Evolutionary conservation across 2,113 vertebrate genomes (phyloP).

Genomic region (Amphilophus citrinellus): DNA sequence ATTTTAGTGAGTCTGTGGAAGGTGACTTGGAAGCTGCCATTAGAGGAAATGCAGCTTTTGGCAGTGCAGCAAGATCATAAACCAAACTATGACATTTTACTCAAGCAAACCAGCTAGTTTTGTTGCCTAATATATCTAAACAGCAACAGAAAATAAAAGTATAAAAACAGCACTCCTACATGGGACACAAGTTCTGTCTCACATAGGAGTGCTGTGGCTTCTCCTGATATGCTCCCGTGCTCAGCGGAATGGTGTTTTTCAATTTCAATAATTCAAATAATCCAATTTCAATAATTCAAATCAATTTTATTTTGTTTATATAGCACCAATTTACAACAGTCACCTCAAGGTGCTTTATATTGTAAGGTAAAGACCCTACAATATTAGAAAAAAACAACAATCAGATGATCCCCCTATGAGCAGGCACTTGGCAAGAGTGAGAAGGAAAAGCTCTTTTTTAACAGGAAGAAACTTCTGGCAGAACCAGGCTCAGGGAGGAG

Average conservation of each 20-base stretch:
- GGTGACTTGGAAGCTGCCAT: neutral
- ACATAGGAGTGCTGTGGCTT: neutral
- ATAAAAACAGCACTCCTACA: neutral
- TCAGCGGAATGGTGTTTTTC: neutral
- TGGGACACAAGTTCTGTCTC: neutral
- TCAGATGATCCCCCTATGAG: neutral
- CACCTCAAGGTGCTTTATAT: too few species aligned
- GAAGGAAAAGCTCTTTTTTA: neutral
- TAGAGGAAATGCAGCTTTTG: neutral
- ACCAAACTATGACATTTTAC: neutral
- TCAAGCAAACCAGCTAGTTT: neutral
- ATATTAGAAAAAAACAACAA: too few species aligned
- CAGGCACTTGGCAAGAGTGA: neutral
- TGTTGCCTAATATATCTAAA: neutral
- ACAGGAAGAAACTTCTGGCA: neutral
- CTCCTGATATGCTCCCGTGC: neutral
- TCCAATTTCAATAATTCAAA: neutral
- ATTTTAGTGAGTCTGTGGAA: neutral
- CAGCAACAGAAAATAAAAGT: neutral
- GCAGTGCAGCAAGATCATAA: neutral
- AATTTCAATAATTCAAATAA: too few species aligned
- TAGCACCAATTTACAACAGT: too few species aligned
- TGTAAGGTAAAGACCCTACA: too few species aligned
- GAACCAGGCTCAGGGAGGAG: neutral
- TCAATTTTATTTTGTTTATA: neutral